Base-by-base conservation (phyloP, 2,797 vertebrate genomes). In the Mus minutoides region DNA sequence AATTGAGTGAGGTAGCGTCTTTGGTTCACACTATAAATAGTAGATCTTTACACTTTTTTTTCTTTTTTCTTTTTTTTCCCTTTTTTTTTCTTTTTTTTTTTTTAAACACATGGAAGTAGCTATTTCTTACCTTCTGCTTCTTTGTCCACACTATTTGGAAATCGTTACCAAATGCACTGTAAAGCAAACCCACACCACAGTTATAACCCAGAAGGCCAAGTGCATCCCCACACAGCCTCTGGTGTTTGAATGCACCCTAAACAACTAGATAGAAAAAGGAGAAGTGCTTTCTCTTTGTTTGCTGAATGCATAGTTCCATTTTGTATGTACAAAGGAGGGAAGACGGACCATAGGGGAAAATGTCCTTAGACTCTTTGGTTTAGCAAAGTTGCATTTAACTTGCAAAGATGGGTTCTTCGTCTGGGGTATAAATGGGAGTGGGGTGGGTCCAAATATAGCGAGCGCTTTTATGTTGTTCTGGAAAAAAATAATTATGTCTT, bases 1-100 rank as follows among this genome's bases (percentile, higher is more conserved):
- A 99, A 99, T 99, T 98, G 99, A 99, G 99, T 99, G 99, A 99
- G 99, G 99, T 99, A 99, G 99, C 99, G 99, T 99, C 99, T 99
- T 99, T 99, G 99, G 99, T 99, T 99, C 99, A 99, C 99, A 99
- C 99, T 99, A 99, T 99, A 99, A 99, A 99, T 99, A 99, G 98
- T 99, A 99, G 99, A 99, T 99, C 99, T 99, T 99, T 99, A 99
- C 99, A 99, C 98, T 95, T 97, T 98, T 98, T 98, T 98, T 98
- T 97, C 97, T 98, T 52, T 21, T 2, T 31, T 58, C 31, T 14
- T 78, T 43, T 40, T 40, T 77, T 24, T 40, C 60, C 8, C 2
- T n/a, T 29, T 54, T 4, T 26, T 77, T 24, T 40, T 82, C 8
- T 3, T n/a, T 29, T 97, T 97, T 97, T 87, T 54, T 91, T 94